These are phyloP conservation scores for Coracias cyanogaster DNA, from an alignment of 2,797 vertebrate genomes.

Conservation along the genomic window DNA sequence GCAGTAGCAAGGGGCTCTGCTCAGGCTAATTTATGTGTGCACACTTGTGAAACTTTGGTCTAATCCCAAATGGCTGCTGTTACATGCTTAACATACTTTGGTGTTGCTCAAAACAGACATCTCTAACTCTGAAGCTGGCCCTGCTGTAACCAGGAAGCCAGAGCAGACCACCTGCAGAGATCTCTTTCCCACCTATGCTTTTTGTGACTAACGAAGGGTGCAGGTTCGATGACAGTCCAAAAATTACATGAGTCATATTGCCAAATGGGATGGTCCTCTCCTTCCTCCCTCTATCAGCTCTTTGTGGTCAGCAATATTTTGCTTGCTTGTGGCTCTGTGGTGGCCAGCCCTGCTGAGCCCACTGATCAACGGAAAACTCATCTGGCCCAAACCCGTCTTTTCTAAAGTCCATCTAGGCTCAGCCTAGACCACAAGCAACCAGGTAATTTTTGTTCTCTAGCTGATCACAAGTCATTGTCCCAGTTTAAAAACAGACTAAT, in stretches of 20 bases:
- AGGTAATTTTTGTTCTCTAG: not conserved
- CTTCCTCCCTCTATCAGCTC: not conserved
- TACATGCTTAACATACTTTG: not conserved
- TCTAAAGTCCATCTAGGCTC: not conserved
- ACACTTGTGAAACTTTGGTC: not conserved
- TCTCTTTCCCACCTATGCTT: not conserved
- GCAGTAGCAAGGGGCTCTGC: not conserved
- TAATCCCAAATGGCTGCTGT: not conserved
- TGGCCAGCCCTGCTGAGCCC: not conserved
- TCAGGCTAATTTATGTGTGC: not conserved
- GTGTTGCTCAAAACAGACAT: not conserved
- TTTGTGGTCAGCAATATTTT: not conserved
- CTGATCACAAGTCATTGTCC: not conserved
- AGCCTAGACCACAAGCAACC: accelerated
- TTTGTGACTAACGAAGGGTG: not conserved
- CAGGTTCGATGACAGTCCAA: not conserved
- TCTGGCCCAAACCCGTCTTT: not conserved
- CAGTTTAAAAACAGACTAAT: not conserved
- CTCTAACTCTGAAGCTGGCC: not conserved
- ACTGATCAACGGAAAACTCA: not conserved
- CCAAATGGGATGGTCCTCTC: not conserved
- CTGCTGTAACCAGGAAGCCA: not conserved
- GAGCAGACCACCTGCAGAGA: not conserved
- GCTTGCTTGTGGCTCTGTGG: not conserved
- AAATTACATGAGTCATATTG: not conserved